Evolutionary conservation across 1,140 invertebrate species (phyloP).

Genomic region (Diorhabda elongata): DNA sequence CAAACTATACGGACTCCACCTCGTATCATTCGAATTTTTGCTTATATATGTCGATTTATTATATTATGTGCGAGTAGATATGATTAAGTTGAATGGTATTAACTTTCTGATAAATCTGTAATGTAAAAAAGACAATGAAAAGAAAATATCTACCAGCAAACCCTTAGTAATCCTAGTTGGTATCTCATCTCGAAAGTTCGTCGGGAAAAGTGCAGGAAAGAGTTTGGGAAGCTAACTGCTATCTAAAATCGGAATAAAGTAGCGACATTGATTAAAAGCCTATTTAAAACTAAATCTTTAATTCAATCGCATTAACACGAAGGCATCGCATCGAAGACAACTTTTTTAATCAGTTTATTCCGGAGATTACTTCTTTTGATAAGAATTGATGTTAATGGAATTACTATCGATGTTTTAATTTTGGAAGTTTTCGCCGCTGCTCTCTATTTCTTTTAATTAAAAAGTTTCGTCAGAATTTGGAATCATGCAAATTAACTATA

Average conservation of each 20-base stretch:
- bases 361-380: conserved; percentile 44
- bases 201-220: conserved; percentile 18
- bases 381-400: conserved; percentile 47
- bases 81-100: too few species aligned
- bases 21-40: too few species aligned
- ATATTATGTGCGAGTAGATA: too few species aligned
- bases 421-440: conserved; percentile 30
- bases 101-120: too few species aligned
- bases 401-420: conserved; percentile 46
- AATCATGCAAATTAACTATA: neutral
- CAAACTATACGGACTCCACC: too few species aligned
- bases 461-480: conserved; percentile 32
- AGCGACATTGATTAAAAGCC: conserved; percentile 46
- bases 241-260: conserved; percentile 44
- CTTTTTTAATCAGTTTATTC: conserved; percentile 48
- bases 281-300: conserved; percentile 45
- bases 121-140: too few species aligned
- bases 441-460: conserved; percentile 36
- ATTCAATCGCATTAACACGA: conserved; percentile 44
- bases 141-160: neutral
- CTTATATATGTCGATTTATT: too few species aligned
- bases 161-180: conserved; percentile 1
- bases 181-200: conserved; percentile 1
- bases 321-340: conserved; percentile 39
- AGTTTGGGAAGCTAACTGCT: conserved; percentile 31